Evolutionary conservation across 2,797 vertebrate genomes (phyloP).

Genomic region (Arrhamphus sclerolepis): DNA sequence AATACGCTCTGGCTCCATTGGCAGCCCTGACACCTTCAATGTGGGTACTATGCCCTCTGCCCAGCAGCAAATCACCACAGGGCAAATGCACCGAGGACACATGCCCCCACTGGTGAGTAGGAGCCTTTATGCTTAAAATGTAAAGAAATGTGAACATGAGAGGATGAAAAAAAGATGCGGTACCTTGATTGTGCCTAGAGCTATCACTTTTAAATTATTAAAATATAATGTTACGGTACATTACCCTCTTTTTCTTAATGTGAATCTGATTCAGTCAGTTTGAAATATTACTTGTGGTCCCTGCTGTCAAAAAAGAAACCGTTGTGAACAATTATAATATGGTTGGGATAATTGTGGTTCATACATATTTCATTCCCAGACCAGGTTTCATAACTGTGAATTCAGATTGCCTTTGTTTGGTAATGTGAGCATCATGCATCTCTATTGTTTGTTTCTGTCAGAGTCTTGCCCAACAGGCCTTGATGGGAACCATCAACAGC

Average conservation of each 20-base stretch:
- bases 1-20: conserved; percentile 92
- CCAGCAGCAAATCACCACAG: conserved; percentile 94
- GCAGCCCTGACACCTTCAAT: conserved; percentile 93
- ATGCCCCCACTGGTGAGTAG: conserved; percentile 95
- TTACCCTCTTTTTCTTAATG: conserved; percentile 2
- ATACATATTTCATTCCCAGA: conserved; percentile 9
- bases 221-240: not conserved
- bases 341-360: conserved; percentile 15
- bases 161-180: not conserved
- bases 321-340: conserved; percentile 15
- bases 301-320: conserved; percentile 5
- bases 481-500: conserved; percentile 98
- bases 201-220: not conserved
- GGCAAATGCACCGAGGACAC: conserved; percentile 97
- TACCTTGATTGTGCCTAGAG: not conserved
- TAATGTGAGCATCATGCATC: conserved; percentile 8
- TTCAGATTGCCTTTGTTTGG: conserved; percentile 28
- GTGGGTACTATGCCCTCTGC: conserved; percentile 94
- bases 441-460: conserved; percentile 65
- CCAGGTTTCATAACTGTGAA: conserved; percentile 5
- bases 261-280: not conserved
- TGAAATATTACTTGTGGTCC: conserved; percentile 20
- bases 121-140: conserved; percentile 2
- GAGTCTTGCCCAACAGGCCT: conserved; percentile 95
- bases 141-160: not conserved